Evolutionary conservation across 2,888 invertebrate genomes (phyloP), one percentile per base, ranked within the genome.

Genomic region (Thumatha senex): DNA sequence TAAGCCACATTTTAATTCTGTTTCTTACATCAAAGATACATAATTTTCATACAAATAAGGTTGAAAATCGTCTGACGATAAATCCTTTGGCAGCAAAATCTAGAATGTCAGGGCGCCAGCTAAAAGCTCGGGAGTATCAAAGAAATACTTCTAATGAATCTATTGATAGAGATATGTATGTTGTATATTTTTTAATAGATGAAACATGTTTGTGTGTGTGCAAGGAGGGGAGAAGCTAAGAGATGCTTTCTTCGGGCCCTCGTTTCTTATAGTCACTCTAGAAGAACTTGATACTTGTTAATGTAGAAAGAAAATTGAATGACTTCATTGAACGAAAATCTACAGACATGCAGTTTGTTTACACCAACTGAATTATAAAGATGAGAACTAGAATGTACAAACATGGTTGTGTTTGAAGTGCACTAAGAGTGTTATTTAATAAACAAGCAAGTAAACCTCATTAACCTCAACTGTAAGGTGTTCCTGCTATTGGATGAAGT

Each of bases 101-200:
- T 63, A 73, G 64, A 45, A 72, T 73, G 84, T 74, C 48, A 54
- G 61, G 62, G 42, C 71, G 75, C 76, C 72, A 68, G 86, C 87
- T 89, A 87, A 89, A 90, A 89, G 89, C 88, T 72, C 70, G 73
- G 42, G 78, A 71, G 80, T 86, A 81, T 89, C 89, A 90, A 91
- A 91, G 89, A 89, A 91, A 89, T 86, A 80, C 86, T 79, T 89
- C 89, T 90, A 89, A 90, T 88, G 89, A 90, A 84, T 86, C 84
- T 87, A 91, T 91, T 89, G 89, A 87, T 89, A 86, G 85, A 73
- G 70, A 70, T 84, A 77, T 82, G 77, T 86, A 70, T 83, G 72
- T 74, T 79, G 82, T 78, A 80, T 86, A 87, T 90, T 84, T 83
- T 89, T 86, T 82, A 78, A 77, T 83, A 81, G 74, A 72, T 76